Conservation (phyloP, 2,113 vertebrate species). For the Haemorhous mexicanus region DNA sequence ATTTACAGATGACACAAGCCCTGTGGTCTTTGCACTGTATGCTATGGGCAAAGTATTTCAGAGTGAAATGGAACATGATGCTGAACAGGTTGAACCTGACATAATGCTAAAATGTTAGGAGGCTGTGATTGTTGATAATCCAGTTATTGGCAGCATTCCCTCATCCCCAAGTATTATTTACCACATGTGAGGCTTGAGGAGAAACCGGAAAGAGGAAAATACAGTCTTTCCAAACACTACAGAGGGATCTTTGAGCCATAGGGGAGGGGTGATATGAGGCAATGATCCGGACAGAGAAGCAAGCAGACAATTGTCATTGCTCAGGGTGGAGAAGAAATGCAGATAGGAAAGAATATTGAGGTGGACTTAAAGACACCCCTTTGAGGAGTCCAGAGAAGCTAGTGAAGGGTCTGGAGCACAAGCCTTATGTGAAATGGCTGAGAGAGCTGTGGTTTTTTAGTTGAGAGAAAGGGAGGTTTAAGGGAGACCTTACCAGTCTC, state of each 20-base stretch:
- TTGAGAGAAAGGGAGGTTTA: not conserved
- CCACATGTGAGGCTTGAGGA: not conserved
- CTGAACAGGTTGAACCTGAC: not conserved
- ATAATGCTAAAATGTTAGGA: not conserved
- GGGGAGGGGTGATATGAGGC: not conserved
- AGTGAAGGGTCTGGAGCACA: not conserved
- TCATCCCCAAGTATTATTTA: not conserved
- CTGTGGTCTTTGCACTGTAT: not conserved
- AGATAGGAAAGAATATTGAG: not conserved
- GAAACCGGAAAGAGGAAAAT: not conserved
- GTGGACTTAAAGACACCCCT: not conserved
- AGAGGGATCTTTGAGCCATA: not conserved
- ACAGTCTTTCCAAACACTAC: not conserved
- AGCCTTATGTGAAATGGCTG: not conserved
- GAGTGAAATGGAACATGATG: not conserved
- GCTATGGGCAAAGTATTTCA: not conserved
- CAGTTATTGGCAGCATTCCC: not conserved
- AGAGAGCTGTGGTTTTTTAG: not conserved
- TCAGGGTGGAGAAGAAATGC: not conserved
- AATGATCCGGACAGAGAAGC: not conserved
- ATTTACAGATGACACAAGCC: not conserved
- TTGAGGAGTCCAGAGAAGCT: not conserved
- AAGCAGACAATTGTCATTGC: not conserved
- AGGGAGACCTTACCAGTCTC: too few species aligned
- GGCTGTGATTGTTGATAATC: not conserved